Evolutionary conservation across 2,113 vertebrate species (phyloP).

Genomic region (Syngnathus typhle): DNA sequence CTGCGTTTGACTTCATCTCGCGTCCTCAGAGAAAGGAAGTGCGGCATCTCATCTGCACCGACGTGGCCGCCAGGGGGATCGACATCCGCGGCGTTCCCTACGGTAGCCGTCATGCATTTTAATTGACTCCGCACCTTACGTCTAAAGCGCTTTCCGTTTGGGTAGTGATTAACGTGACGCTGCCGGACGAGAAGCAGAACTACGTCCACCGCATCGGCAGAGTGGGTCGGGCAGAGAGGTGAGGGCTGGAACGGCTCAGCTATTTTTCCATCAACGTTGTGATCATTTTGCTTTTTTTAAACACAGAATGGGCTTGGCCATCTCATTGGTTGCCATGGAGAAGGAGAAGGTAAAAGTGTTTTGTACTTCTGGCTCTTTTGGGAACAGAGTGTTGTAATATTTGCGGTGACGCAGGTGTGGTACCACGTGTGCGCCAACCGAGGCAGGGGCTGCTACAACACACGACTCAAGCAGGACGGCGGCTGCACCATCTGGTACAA

Average conservation of each 20-base stretch:
- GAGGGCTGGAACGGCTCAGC: neutral
- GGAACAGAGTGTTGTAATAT: neutral
- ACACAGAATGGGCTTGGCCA: constrained; percentile 91
- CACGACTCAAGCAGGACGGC: constrained; percentile 89
- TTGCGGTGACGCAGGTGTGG: constrained; percentile 79
- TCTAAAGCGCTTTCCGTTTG: neutral
- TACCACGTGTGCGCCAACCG: constrained; percentile 90
- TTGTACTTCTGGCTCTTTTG: neutral
- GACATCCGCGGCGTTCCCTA: constrained; percentile 92
- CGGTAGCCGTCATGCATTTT: constrained; percentile 66
- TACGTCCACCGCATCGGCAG: constrained; percentile 96
- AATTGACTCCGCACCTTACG: too few species aligned
- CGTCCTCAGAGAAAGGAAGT: constrained; percentile 83
- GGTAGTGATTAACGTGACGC: constrained; percentile 93
- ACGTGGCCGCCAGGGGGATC: constrained; percentile 96
- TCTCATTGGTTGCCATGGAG: constrained; percentile 93
- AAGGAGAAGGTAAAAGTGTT: constrained; percentile 86
- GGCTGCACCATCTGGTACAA: constrained; percentile 99
- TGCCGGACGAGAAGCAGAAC: constrained; percentile 98
- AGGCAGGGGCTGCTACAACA: constrained; percentile 92
- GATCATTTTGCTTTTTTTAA: constrained; percentile 30
- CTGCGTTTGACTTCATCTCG: neutral
- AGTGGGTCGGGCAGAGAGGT: constrained; percentile 96
- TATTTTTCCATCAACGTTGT: neutral
- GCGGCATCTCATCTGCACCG: constrained; percentile 90